Evolutionary conservation across 2,888 invertebrate species (phyloP).

Genomic region (Cephus rjabovi): DNA sequence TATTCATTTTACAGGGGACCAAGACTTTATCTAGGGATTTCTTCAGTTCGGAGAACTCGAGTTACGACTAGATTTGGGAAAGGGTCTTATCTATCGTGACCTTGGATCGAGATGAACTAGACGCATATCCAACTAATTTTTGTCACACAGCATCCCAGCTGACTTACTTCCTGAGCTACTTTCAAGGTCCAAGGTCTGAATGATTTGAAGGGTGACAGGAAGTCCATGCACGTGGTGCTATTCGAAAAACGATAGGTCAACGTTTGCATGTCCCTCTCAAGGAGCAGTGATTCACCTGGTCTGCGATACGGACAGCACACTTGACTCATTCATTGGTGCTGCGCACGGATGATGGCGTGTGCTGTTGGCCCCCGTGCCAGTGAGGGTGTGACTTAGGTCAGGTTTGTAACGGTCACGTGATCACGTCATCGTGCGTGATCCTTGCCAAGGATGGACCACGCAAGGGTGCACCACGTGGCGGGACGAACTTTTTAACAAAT

Average conservation of each 20-base stretch:
- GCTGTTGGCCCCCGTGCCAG: conserved; percentile 26
- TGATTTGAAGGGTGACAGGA: neutral
- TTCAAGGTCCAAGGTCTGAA: neutral
- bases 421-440: conserved; percentile 60
- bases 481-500: neutral
- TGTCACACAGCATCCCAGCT: neutral
- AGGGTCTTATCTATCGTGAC: neutral
- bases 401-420: conserved; percentile 62
- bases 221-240: neutral
- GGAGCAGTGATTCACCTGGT: conserved; percentile 8
- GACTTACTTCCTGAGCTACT: neutral
- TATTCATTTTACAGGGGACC: neutral
- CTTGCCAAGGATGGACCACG: conserved; percentile 51
- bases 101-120: neutral
- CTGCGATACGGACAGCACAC: conserved; percentile 7
- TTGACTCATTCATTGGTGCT: conserved; percentile 12
- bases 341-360: conserved; percentile 32
- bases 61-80: neutral
- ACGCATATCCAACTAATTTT: neutral
- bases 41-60: neutral
- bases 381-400: conserved; percentile 56
- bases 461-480: conserved; percentile 34
- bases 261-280: conserved; percentile 7
- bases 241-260: conserved; percentile 1
- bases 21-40: neutral